A percentile compares a stretch with the other conserved stretches of the same genome.
phyloP scores from a whole-genome alignment of 2,113 vertebrate genomes.

The Zingel zingel region DNA sequence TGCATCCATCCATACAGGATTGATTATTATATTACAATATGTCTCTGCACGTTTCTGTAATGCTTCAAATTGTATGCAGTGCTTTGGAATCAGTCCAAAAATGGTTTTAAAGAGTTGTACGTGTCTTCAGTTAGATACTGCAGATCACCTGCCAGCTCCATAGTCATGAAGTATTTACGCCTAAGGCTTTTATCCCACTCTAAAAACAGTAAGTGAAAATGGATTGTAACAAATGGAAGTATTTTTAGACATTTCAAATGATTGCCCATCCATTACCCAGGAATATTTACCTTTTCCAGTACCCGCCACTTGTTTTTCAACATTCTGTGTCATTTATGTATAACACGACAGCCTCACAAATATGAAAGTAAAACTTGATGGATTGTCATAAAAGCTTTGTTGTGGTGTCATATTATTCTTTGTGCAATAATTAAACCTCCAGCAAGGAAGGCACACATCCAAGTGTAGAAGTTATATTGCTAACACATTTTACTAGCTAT shows the following conservation, averaged over 20 bases:
- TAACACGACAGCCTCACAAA: constrained; percentile 31
- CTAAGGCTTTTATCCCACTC: constrained; percentile 68
- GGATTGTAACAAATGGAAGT: constrained; percentile 34
- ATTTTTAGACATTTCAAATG: constrained; percentile 60
- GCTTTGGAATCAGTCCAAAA: constrained; percentile 59
- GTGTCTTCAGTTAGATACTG: constrained; percentile 25
- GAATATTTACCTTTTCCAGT: constrained; percentile 61
- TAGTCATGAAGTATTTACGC: constrained; percentile 76
- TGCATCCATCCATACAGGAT: constrained; percentile 37
- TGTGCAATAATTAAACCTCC: constrained; percentile 5
- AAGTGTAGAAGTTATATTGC: not conserved
- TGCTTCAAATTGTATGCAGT: constrained; percentile 20
- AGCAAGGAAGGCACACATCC: not conserved
- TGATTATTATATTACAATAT: constrained; percentile 49
- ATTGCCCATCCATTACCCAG: constrained; percentile 36
- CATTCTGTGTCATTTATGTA: constrained; percentile 8
- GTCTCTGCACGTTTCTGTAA: constrained; percentile 25
- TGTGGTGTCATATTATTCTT: constrained; percentile 13
- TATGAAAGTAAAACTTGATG: constrained; percentile 19
- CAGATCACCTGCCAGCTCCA: constrained; percentile 35
- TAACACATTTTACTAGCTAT: not conserved
- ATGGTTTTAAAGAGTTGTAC: constrained; percentile 52
- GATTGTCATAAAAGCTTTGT: constrained; percentile 21
- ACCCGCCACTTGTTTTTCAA: constrained; percentile 29
- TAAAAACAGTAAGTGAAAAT: constrained; percentile 54